Evolutionary conservation across 1,140 invertebrate species (phyloP), one percentile per base, ranked within the genome.

Genomic region (Lysiphlebus fabarum): DNA sequence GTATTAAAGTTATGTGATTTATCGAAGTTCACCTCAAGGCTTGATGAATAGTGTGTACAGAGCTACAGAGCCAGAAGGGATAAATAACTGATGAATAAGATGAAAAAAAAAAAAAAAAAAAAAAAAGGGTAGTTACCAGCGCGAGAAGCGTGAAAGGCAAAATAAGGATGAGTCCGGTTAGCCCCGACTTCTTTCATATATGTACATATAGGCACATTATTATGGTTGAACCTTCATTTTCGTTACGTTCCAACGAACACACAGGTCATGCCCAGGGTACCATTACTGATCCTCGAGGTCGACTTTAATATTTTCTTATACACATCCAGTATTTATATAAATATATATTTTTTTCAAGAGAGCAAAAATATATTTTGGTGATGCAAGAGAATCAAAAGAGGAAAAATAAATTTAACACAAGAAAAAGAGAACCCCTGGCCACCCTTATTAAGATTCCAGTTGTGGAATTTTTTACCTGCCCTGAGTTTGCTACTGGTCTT

Each of bases 371-470:
- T 26, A 26, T 26, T 2, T 26, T 26, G 1, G 2, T 26, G 17
- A 26, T 26, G 17, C 17, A 26, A 26, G 5, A 49, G 48, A 38
- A 40, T 48, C 40, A 56, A 11, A 45, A 56, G 43, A 33, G 43
- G 43, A 12, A 17, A 56, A 59, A 37, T 38, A 47, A 11, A n/a
- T 43, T 45, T 38, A 38, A 38, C 45, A 49, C 53, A 26, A 26
- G 36, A 49, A 53, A n/a, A 67, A 63, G 73, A 75, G 74, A 74
- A 76, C 69, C 71, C 58, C 74, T 76, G 76, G 51, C 70, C 70
- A 75, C 76, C 74, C 76, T 78, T 78, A 77, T 78, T 78, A 78
- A 77, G 71, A 79, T 77, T 77, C 76, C 75, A 77, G 69, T 69
- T 71, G 70, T 74, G 74, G 76, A 78, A 78, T 78, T 77, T 26